phyloP scores from a whole-genome alignment of 2,113 vertebrate species.

The Hepsetus odoe region DNA sequence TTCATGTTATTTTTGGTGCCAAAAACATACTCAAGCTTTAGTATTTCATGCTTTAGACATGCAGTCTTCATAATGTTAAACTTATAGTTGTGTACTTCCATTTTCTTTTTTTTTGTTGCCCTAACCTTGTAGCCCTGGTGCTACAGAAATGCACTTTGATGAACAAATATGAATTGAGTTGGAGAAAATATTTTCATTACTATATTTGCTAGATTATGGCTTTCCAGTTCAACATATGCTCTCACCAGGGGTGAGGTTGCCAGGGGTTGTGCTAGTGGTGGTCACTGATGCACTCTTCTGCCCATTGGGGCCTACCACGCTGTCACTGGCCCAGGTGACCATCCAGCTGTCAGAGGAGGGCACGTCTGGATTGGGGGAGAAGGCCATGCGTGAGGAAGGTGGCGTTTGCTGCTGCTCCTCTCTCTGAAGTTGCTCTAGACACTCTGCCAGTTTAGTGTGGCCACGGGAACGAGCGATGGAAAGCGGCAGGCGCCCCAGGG shows the following conservation, averaged over 20 bases:
- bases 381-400: slow-evolving; percentile 80
- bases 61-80: no score
- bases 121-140: no score
- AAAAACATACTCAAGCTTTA: no score
- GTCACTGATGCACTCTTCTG: slow-evolving; percentile 85
- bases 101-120: no score
- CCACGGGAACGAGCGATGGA: slow-evolving; percentile 94
- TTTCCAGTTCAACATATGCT: not conserved
- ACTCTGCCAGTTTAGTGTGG: slow-evolving; percentile 93
- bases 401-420: slow-evolving; percentile 83
- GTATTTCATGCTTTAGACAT: no score
- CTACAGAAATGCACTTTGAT: no score
- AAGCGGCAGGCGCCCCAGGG: slow-evolving; percentile 90
- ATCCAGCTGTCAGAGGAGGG: slow-evolving; percentile 87
- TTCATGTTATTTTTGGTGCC: no score
- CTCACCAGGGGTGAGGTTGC: slow-evolving; percentile 87
- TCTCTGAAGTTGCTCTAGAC: slow-evolving; percentile 92
- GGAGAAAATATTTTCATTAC: no score
- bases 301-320: slow-evolving; percentile 77
- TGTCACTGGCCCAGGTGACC: slow-evolving; percentile 83
- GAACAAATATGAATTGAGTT: no score
- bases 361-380: slow-evolving; percentile 77
- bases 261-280: slow-evolving; percentile 82
- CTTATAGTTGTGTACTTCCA: no score
- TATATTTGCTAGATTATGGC: not conserved